Percentiles rank a stretch among this genome's conserved stretches.
phyloP scores from a whole-genome alignment of 1,140 invertebrate genomes.

The Cydia splendana region DNA sequence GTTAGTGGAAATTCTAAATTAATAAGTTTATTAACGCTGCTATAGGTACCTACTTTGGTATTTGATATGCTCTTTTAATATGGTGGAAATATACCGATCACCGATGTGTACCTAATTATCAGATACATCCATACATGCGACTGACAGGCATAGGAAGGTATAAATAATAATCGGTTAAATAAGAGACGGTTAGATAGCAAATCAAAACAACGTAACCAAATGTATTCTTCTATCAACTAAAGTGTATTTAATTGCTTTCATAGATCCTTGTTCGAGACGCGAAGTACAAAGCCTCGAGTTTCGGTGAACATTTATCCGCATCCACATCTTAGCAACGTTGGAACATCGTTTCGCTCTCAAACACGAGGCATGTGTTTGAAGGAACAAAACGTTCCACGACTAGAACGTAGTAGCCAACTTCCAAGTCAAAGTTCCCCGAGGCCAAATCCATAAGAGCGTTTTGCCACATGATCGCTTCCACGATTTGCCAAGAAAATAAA shows the following conservation, averaged over 20 bases:
- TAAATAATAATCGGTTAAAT: background rate
- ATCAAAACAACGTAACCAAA: background rate
- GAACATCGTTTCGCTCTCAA: constrained; percentile 77
- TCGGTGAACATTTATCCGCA: constrained; percentile 54
- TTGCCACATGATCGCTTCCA: constrained; percentile 77
- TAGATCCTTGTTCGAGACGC: background rate
- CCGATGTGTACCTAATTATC: no score
- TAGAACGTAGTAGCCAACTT: constrained; percentile 53
- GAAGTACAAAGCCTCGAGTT: constrained; percentile 40
- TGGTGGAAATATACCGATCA: no score
- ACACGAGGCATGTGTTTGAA: constrained; percentile 43
- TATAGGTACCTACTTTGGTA: no score
- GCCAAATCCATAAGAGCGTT: constrained; percentile 75
- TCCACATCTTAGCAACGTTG: constrained; percentile 57
- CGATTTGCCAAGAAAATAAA: constrained; percentile 77
- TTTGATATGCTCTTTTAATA: no score
- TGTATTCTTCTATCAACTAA: background rate
- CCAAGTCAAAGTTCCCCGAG: constrained; percentile 72
- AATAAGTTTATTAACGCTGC: no score
- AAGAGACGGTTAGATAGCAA: background rate
- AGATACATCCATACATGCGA: no score
- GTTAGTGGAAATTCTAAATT: no score
- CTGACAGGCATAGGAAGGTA: no score
- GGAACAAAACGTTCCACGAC: constrained; percentile 47
- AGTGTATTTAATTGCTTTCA: constrained; percentile 29